Evolutionary conservation across 2,888 invertebrate species (phyloP), one percentile per base, ranked within the genome.

Genomic region (Trachelus iudaicus): DNA sequence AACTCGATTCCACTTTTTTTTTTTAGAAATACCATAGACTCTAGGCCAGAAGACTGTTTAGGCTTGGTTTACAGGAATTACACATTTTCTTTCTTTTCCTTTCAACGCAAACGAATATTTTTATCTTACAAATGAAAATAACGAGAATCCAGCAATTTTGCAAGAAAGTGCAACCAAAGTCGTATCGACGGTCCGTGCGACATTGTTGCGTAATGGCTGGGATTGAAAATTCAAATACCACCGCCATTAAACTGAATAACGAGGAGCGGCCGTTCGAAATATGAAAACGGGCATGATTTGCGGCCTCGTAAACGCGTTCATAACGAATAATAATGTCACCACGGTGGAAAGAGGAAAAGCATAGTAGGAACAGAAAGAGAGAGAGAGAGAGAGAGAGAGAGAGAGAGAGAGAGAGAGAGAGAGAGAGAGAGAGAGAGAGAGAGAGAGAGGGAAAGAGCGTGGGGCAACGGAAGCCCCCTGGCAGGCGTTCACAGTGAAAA

Each of bases 251-350:
- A 90, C 90, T 90, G 91, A 91, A 91, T 91, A 91, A 91, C 90
- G 91, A 91, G 90, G 85, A 90, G 88, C 89, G 86, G 87, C 88
- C 87, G 89, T 91, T 91, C 90, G 89, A 91, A 91, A 91, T 91
- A 91, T 91, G 91, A 91, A 91, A 90, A 91, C 88, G 89, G 88
- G 85, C 87, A 90, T 91, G 91, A 91, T 91, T 91, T 91, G 91
- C 90, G 90, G 90, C 90, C 90, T 91, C 91, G 91, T 91, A 91
- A 91, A 91, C 90, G 89, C 90, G 89, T 90, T 90, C 89, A 90
- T 91, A 91, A 91, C 91, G 91, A 91, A 91, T 91, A 91, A 91
- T 91, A 91, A 91, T 91, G 91, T 91, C 91, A 91, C 90, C 89
- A 12, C 40, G 74, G n/a, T 76, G 23, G 56, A 9, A 56, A 56